Percentiles rank a stretch among this genome's conserved stretches.
Conservation (phyloP, 2,113 vertebrate genomes). For the Rostratula benghalensis region DNA sequence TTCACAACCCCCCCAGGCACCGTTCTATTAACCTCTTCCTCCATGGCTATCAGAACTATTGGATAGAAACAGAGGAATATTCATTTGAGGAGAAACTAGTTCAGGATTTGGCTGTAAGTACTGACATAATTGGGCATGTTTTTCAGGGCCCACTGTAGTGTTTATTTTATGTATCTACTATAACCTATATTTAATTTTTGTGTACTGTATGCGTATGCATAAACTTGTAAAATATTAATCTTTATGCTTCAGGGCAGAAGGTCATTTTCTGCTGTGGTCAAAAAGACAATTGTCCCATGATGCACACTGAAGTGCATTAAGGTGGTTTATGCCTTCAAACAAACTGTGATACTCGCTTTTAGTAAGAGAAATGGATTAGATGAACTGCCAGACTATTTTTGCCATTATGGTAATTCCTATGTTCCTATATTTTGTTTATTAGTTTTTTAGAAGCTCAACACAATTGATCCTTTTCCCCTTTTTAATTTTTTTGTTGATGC, state of each 20-base stretch:
- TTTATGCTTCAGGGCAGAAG: slow-evolving; percentile 27
- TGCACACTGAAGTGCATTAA: not conserved
- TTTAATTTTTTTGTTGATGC: not conserved
- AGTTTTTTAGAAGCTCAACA: slow-evolving; percentile 27
- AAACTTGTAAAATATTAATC: not conserved
- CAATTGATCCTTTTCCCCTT: slow-evolving; percentile 30
- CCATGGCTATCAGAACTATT: slow-evolving; percentile 99
- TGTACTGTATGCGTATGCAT: not conserved
- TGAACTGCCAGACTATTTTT: not conserved
- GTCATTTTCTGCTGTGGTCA: not conserved
- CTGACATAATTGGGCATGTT: slow-evolving; percentile 54
- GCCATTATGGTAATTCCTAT: slow-evolving; percentile 29
- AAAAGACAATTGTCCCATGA: not conserved
- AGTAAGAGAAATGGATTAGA: not conserved
- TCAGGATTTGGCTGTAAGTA: slow-evolving; percentile 99
- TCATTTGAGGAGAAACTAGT: slow-evolving; percentile 99
- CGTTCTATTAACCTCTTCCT: slow-evolving; percentile 99
- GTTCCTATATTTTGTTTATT: slow-evolving; percentile 19
- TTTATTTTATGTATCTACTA: slow-evolving; percentile 12
- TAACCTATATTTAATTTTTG: not conserved
- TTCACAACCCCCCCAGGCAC: slow-evolving; percentile 92
- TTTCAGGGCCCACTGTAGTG: slow-evolving; percentile 34
- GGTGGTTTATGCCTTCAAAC: not conserved
- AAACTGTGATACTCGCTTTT: not conserved
- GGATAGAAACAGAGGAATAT: slow-evolving; percentile 99